A percentile compares a stretch with the other conserved stretches of the same genome.
These are phyloP conservation scores for Dasyornis broadbenti DNA, from an alignment of 2,113 vertebrate species.

Conservation along the genomic window DNA sequence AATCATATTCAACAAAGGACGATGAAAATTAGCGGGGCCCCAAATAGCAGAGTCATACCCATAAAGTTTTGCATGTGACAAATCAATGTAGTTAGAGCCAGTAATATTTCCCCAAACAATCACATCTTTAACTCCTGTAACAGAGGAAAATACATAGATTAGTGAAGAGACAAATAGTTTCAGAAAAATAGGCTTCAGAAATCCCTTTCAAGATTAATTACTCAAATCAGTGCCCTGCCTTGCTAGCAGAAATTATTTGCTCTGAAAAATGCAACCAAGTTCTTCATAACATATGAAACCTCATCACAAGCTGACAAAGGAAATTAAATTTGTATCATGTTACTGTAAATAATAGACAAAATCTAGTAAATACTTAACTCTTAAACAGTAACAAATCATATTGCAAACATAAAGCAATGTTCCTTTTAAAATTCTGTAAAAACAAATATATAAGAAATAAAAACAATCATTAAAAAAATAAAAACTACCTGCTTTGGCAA, in stretches of 20 bases:
- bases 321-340: neutral
- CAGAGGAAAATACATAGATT: neutral
- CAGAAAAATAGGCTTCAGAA: neutral
- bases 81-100: constrained; percentile 81
- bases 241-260: neutral
- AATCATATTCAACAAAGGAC: constrained; percentile 69
- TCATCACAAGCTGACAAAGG: neutral
- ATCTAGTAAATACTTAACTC: neutral
- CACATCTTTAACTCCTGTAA: constrained; percentile 82
- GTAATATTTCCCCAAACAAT: constrained; percentile 91
- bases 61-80: constrained; percentile 81
- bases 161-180: neutral
- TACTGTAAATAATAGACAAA: neutral
- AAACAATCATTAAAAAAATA: neutral
- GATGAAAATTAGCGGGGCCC: constrained; percentile 78
- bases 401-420: neutral
- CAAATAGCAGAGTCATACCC: constrained; percentile 76
- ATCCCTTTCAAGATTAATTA: neutral
- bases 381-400: neutral
- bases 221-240: neutral
- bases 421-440: neutral
- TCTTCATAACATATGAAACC: neutral
- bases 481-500: neutral
- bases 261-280: neutral
- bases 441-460: neutral